Conservation (phyloP, 2,797 vertebrate species). For the Microctenopoma stevenorrisi region DNA sequence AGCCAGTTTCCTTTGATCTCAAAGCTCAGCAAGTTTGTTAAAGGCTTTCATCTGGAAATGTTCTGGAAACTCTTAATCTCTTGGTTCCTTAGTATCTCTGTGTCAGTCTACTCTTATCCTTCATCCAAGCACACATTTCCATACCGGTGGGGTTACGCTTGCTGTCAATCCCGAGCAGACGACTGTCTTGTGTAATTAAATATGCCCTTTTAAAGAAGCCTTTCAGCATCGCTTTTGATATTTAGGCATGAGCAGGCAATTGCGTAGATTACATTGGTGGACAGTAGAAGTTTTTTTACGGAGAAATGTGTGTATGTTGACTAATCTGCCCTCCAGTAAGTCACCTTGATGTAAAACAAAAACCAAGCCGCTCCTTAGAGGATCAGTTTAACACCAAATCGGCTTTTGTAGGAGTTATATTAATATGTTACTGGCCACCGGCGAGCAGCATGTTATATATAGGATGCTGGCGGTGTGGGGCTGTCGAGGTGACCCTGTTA, state of each 20-base stretch:
- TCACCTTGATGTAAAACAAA: constrained; percentile 59
- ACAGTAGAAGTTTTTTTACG: constrained; percentile 5
- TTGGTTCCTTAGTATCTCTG: constrained; percentile 43
- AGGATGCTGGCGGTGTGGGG: constrained; percentile 54
- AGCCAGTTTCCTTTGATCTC: constrained; percentile 50
- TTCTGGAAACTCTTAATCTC: constrained; percentile 59
- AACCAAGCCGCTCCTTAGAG: constrained; percentile 41
- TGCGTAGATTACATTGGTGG: constrained; percentile 16
- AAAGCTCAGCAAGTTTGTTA: constrained; percentile 54
- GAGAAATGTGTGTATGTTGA: not conserved
- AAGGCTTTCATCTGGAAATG: constrained; percentile 53
- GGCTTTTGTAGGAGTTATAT: constrained; percentile 74
- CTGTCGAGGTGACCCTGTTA: constrained; percentile 72
- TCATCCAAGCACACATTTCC: constrained; percentile 50
- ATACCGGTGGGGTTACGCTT: constrained; percentile 37
- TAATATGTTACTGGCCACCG: constrained; percentile 69
- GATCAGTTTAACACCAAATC: constrained; percentile 76
- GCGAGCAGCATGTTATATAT: constrained; percentile 71
- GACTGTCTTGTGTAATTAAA: constrained; percentile 48
- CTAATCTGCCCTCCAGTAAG: constrained; percentile 24
- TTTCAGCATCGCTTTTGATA: constrained; percentile 44
- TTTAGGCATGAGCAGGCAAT: constrained; percentile 29
- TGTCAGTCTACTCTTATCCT: constrained; percentile 34
- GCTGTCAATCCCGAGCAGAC: constrained; percentile 30
- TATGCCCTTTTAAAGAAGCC: constrained; percentile 63